Percentiles rank a stretch among this genome's conserved stretches.
Conservation (phyloP, 1,140 invertebrate species). For the Drosophila trapezifrons region DNA sequence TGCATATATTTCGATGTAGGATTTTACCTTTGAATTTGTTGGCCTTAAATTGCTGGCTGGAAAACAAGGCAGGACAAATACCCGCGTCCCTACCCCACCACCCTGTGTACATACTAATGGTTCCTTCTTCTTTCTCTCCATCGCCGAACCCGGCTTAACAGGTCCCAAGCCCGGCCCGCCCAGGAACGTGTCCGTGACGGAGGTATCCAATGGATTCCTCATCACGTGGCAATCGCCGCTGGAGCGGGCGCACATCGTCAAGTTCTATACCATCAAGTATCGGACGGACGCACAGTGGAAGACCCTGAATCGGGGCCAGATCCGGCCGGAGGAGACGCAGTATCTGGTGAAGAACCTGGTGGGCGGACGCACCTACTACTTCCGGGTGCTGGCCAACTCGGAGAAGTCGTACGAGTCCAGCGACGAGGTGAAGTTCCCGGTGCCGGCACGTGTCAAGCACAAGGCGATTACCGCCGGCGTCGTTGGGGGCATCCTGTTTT, state of each 20-base stretch:
- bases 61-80: conserved; percentile 36
- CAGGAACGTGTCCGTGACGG: conserved; percentile 93
- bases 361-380: conserved; percentile 94
- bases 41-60: conserved; percentile 36
- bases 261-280: conserved; percentile 96
- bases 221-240: conserved; percentile 94
- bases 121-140: neutral
- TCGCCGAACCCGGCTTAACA: conserved; percentile 76
- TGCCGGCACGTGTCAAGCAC: conserved; percentile 94
- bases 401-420: conserved; percentile 92
- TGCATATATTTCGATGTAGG: conserved; percentile 25
- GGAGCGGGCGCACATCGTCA: conserved; percentile 90
- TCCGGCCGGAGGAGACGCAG: conserved; percentile 93
- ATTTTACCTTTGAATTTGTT: conserved; percentile 24
- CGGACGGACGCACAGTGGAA: conserved; percentile 94
- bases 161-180: conserved; percentile 95
- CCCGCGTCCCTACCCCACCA: no score
- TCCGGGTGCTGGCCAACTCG: conserved; percentile 94
- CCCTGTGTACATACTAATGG: conserved; percentile 37
- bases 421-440: conserved; percentile 93
- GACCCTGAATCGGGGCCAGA: conserved; percentile 93
- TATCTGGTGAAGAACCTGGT: conserved; percentile 96
- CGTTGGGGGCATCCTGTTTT: conserved; percentile 97
- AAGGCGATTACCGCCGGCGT: conserved; percentile 97
- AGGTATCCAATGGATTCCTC: conserved; percentile 93